Base-by-base conservation (phyloP, 2,797 vertebrate species). In the Siniperca obscura region DNA sequence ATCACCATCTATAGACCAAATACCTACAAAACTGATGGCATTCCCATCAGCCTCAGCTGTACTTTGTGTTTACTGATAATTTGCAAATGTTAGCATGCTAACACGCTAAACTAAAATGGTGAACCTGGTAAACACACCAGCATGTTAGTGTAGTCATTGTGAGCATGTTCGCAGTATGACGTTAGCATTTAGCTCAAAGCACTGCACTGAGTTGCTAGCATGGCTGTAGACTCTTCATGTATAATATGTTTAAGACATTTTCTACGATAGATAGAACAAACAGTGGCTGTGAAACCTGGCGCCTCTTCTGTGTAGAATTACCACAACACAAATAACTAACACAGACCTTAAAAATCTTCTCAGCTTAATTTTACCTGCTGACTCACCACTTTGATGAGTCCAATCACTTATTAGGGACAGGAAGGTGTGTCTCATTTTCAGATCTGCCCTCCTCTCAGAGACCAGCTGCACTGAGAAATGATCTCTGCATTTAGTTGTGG, bases 331-430 rank as follows among this genome's bases (percentile, higher is more conserved):
- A 36, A 22, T 22, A 46, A 44, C 34, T 36, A 16, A 57, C 19
- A 42, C 0, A 2, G n/a, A 22, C n/a, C 36, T 6, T 17, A 70
- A 11, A 67, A 60, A 56, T 65, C 30, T 60, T 65, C 52, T 79
- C 34, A 36, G 52, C 50, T 70, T 50, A 42, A 68, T 83, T 55
- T 65, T 12, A 68, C n/a, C 34, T 68, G 71, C 75, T 86, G 84
- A 90, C 60, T 83, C 76, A n/a, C 22, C 78, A 60, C 48, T 77
- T 80, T 79, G 25, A 83, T 74, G 42, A 44, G 61, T 65, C n/a
- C 76, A 81, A 88, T 92, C 80, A 70, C 65, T 82, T 86, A 76
- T 81, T 71, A 73, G 55, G 69, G 71, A 74, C 62, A 72, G 65
- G 67, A 52, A n/a, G 76, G 80, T 40, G 89, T 86, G 90, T 85